A percentile compares a stretch with the other conserved stretches of the same genome.
These are phyloP conservation scores for Squalus acanthias DNA, from an alignment of 2,797 vertebrate genomes.

Conservation along the genomic window DNA sequence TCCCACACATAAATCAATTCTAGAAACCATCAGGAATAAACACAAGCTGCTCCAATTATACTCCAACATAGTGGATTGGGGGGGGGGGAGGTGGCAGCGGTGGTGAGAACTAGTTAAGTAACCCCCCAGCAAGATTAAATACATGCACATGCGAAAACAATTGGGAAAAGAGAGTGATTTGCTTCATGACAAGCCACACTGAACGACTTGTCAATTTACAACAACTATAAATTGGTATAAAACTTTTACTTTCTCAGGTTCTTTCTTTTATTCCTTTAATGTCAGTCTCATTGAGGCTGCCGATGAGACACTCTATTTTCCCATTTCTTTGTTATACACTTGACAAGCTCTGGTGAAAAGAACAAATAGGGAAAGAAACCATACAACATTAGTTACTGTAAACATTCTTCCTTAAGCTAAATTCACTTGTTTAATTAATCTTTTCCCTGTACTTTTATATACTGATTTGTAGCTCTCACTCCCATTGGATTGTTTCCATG, in stretches of 20 bases:
- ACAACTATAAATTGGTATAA: neutral
- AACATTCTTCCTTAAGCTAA: neutral
- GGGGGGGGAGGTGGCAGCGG: neutral
- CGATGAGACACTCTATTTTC: neutral
- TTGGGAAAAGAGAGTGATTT: neutral
- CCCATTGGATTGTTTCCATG: neutral
- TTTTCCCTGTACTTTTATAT: neutral
- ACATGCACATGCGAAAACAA: neutral
- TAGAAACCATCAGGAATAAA: neutral
- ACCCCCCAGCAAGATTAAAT: neutral
- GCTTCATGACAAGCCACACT: neutral
- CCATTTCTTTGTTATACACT: conserved; percentile 13
- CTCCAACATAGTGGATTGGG: neutral
- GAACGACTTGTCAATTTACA: neutral
- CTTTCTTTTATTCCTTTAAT: neutral
- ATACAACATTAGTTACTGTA: conserved; percentile 20
- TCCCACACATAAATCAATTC: conserved; percentile 49
- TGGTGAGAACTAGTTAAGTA: neutral
- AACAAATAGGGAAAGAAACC: neutral
- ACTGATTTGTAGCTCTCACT: neutral
- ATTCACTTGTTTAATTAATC: conserved; percentile 26
- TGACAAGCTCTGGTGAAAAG: conserved; percentile 6
- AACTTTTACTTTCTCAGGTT: conserved; percentile 19
- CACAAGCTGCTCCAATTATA: neutral
- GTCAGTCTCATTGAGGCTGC: neutral